A percentile compares a stretch with the other conserved stretches of the same genome.
phyloP scores from a whole-genome alignment of 2,113 vertebrate species.

The Rhabdornis inornatus region DNA sequence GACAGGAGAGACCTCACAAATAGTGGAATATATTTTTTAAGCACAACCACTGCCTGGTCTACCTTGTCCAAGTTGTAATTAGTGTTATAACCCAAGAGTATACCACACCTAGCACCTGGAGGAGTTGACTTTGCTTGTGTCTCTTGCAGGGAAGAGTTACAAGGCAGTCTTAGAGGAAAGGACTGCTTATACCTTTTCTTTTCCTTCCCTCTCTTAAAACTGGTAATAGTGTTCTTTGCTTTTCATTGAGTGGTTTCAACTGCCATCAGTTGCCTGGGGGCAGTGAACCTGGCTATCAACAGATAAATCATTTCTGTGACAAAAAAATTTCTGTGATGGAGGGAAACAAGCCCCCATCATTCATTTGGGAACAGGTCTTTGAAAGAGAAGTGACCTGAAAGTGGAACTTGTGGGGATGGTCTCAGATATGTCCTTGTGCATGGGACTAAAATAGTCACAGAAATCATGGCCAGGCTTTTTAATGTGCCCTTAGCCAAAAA shows the following conservation, averaged over 20 bases:
- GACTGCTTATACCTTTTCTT: not conserved
- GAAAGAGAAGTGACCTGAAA: constrained; percentile 17
- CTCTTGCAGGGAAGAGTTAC: not conserved
- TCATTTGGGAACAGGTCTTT: constrained; percentile 1
- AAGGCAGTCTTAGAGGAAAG: not conserved
- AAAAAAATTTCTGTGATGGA: not conserved
- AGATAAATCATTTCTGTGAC: constrained; percentile 40
- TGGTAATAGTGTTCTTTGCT: not conserved
- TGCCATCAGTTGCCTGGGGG: constrained; percentile 22
- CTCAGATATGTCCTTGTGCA: not conserved
- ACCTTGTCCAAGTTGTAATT: not conserved
- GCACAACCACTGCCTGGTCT: not conserved
- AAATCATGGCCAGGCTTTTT: not conserved
- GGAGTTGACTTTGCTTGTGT: not conserved
- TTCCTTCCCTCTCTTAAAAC: not conserved
- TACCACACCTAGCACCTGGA: not conserved
- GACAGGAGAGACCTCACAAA: not conserved
- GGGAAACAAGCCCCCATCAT: not conserved
- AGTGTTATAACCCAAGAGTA: not conserved
- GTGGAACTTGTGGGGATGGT: not conserved
- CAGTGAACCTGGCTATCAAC: constrained; percentile 24
- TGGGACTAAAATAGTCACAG: not conserved
- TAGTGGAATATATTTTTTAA: not conserved
- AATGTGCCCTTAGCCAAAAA: not conserved
- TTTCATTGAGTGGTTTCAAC: constrained; percentile 20